phyloP scores from a whole-genome alignment of 1,140 invertebrate species.

The Melitaea cinxia region DNA sequence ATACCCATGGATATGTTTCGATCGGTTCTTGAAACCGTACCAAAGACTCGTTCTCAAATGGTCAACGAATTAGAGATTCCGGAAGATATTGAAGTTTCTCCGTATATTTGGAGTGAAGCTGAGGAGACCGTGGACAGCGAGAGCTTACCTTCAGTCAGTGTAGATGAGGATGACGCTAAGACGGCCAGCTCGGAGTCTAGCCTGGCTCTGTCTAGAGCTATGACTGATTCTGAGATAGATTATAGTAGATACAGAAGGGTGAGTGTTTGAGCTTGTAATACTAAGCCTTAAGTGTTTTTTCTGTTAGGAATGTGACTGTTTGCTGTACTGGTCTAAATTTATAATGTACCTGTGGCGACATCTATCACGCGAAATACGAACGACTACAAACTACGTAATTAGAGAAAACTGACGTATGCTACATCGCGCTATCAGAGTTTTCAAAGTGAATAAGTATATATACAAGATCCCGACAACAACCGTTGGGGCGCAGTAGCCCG shows the following conservation, averaged over 20 bases:
- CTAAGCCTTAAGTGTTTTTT: no score
- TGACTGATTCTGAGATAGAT: slow-evolving; percentile 72
- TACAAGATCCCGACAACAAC: no score
- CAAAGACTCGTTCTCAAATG: slow-evolving; percentile 57
- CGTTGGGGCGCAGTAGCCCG: no score
- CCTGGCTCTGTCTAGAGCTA: slow-evolving; percentile 59
- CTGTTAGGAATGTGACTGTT: no score
- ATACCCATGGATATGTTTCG: slow-evolving; percentile 62
- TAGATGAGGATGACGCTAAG: slow-evolving; percentile 36
- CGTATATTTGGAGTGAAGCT: slow-evolving; percentile 52
- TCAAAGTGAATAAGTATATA: no score
- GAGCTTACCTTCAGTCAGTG: slow-evolving; percentile 41
- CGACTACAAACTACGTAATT: no score
- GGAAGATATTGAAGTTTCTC: slow-evolving; percentile 51
- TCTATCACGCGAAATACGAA: no score
- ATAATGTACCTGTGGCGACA: no score
- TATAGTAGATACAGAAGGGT: slow-evolving; percentile 60
- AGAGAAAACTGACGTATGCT: no score
- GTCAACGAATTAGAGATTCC: slow-evolving; percentile 66
- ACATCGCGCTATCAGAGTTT: no score
- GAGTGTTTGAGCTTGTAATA: slow-evolving; percentile 27
- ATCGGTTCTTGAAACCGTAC: slow-evolving; percentile 52
- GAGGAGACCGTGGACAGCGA: slow-evolving; percentile 47
- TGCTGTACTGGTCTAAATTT: no score
- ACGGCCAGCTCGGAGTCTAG: slow-evolving; percentile 59